These are phyloP conservation scores for Heterodera carotae DNA, from an alignment of 1,140 invertebrate genomes.

Conservation along the genomic window DNA sequence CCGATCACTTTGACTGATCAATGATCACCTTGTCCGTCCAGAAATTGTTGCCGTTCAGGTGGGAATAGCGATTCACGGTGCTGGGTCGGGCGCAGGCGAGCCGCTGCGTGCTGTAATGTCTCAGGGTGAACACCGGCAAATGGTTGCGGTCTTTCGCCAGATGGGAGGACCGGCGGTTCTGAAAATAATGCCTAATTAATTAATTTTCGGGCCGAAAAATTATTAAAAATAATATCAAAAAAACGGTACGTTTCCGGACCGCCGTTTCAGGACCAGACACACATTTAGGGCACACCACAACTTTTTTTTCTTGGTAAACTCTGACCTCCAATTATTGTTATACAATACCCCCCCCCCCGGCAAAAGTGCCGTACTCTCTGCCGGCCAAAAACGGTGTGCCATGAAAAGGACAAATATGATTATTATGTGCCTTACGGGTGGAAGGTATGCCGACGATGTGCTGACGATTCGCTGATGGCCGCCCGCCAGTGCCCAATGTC, in stretches of 20 bases:
- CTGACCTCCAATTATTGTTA: too few species aligned
- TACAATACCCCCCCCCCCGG: too few species aligned
- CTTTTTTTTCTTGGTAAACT: too few species aligned
- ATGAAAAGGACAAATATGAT: slow-evolving; percentile 10
- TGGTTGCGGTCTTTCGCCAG: slow-evolving; percentile 40
- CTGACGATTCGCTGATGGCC: slow-evolving; percentile 54
- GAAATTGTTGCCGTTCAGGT: slow-evolving; percentile 36
- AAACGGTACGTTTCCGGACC: too few species aligned
- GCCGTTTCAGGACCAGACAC: too few species aligned
- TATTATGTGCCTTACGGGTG: slow-evolving; percentile 40
- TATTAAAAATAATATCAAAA: slow-evolving; percentile 24
- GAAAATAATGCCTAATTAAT: too few species aligned
- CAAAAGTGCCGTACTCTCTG: too few species aligned
- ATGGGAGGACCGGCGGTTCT: slow-evolving; percentile 40
- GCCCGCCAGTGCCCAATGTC: slow-evolving; percentile 48
- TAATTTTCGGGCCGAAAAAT: too few species aligned
- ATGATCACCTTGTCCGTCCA: slow-evolving; percentile 34
- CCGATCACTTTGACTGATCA: neutral
- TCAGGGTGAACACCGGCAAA: slow-evolving; percentile 57
- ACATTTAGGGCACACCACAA: too few species aligned
- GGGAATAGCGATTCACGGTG: slow-evolving; percentile 42
- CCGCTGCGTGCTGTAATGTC: slow-evolving; percentile 56
- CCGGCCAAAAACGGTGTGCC: slow-evolving; percentile 4
- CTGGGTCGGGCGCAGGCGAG: slow-evolving; percentile 56
- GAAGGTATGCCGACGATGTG: slow-evolving; percentile 53